phyloP scores from a whole-genome alignment of 1,140 invertebrate species.

The Melitaea cinxia region DNA sequence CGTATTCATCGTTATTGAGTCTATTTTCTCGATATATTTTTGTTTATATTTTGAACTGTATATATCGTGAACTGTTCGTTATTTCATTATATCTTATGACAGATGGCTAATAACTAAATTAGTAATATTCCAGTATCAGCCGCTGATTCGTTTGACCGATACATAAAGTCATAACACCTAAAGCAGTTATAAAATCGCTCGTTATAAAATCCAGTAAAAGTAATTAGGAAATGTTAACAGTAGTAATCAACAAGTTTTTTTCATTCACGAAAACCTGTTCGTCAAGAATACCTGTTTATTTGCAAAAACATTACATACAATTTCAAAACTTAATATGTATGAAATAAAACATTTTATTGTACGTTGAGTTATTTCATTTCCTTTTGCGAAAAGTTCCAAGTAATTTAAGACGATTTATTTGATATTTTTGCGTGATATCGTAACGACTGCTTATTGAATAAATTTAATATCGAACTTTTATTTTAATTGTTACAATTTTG shows the following conservation, averaged over 20 bases:
- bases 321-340: not conserved
- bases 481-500: constrained; percentile 5
- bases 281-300: not conserved
- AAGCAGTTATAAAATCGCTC: not conserved
- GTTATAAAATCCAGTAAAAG: not conserved
- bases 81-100: too few species aligned
- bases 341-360: not conserved
- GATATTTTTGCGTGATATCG: not conserved
- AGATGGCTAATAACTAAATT: too few species aligned
- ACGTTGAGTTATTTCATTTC: not conserved
- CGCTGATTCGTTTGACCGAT: not conserved
- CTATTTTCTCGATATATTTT: too few species aligned
- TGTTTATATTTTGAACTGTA: too few species aligned
- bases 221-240: not conserved
- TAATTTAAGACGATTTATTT: not conserved
- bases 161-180: not conserved
- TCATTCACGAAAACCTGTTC: not conserved
- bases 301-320: not conserved
- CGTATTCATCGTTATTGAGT: too few species aligned
- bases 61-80: too few species aligned
- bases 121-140: too few species aligned
- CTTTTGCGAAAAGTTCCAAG: not conserved
- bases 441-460: constrained; percentile 1
- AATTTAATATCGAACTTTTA: not conserved
- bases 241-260: not conserved